Percentiles rank a stretch among this genome's conserved stretches.
These are phyloP conservation scores for Fulica atra DNA, from an alignment of 2,113 vertebrate species.

Conservation along the genomic window DNA sequence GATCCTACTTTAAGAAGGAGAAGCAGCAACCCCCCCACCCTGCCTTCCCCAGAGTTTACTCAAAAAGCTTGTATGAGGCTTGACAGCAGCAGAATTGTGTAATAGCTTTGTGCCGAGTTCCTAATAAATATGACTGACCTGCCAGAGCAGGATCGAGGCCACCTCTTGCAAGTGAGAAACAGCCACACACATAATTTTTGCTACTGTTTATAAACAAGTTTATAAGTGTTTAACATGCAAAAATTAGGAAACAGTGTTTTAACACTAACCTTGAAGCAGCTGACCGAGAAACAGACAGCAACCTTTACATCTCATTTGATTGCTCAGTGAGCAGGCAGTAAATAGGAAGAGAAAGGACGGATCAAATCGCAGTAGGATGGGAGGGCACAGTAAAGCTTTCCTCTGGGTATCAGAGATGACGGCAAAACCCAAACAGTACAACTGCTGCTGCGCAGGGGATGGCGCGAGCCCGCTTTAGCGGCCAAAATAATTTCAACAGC, in stretches of 20 bases:
- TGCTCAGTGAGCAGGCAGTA: slow-evolving; percentile 46
- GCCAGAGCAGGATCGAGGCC: slow-evolving; percentile 39
- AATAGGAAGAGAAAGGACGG: slow-evolving; percentile 52
- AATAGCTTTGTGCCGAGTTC: slow-evolving; percentile 14
- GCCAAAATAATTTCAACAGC: slow-evolving; percentile 69
- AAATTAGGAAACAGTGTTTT: slow-evolving; percentile 44
- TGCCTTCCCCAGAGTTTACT: background rate
- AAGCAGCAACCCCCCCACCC: background rate
- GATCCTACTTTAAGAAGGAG: background rate
- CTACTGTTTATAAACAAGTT: slow-evolving; percentile 57
- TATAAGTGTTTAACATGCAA: slow-evolving; percentile 40
- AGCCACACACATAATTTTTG: background rate
- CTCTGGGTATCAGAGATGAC: background rate
- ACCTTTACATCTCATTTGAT: slow-evolving; percentile 11
- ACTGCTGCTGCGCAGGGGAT: slow-evolving; percentile 55
- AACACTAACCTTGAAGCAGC: slow-evolving; percentile 47
- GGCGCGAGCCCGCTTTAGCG: slow-evolving; percentile 64
- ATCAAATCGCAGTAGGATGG: background rate
- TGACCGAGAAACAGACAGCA: slow-evolving; percentile 27
- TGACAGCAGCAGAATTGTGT: background rate
- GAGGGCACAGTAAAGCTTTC: slow-evolving; percentile 28
- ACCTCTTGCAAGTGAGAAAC: slow-evolving; percentile 31
- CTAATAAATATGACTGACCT: slow-evolving; percentile 33
- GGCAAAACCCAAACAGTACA: slow-evolving; percentile 52
- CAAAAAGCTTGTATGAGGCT: background rate